These are phyloP conservation scores for Lagopus leucura DNA, from an alignment of 2,113 vertebrate genomes.

Conservation along the genomic window DNA sequence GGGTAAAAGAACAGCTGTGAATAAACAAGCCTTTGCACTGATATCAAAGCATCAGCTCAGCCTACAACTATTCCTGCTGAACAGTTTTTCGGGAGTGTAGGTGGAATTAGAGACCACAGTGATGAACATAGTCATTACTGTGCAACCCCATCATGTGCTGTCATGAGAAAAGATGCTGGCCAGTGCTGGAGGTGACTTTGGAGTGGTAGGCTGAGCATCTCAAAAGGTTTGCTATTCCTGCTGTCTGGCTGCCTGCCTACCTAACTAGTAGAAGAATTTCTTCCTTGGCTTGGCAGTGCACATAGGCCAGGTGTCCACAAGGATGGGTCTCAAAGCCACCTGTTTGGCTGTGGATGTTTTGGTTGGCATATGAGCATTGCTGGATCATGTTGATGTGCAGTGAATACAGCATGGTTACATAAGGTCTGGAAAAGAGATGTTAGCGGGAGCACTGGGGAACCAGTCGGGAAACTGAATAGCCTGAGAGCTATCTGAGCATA, in stretches of 20 bases:
- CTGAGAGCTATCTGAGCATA: fast-evolving
- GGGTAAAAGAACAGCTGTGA: not conserved
- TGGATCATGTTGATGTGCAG: fast-evolving
- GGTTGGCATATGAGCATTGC: not conserved
- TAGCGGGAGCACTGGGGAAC: not conserved
- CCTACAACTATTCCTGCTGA: not conserved
- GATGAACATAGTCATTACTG: not conserved
- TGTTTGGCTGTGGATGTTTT: not conserved
- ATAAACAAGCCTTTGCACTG: not conserved
- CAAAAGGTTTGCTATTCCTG: not conserved
- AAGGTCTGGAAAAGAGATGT: too few species aligned
- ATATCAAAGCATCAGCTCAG: not conserved
- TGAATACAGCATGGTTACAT: not conserved
- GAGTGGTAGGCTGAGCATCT: not conserved
- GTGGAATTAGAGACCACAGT: not conserved
- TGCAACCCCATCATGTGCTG: fast-evolving
- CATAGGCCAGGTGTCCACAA: fast-evolving
- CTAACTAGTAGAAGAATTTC: not conserved
- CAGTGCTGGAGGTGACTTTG: fast-evolving
- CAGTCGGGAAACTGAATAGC: not conserved
- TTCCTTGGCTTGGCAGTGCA: not conserved
- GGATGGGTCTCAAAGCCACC: not conserved
- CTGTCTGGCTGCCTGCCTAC: not conserved
- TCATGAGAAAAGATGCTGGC: not conserved
- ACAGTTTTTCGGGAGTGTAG: fast-evolving